Percentiles rank a stretch among this genome's conserved stretches.
These are phyloP conservation scores for Himalopsyche tibetana DNA, from an alignment of 2,888 invertebrate genomes.

Conservation along the genomic window DNA sequence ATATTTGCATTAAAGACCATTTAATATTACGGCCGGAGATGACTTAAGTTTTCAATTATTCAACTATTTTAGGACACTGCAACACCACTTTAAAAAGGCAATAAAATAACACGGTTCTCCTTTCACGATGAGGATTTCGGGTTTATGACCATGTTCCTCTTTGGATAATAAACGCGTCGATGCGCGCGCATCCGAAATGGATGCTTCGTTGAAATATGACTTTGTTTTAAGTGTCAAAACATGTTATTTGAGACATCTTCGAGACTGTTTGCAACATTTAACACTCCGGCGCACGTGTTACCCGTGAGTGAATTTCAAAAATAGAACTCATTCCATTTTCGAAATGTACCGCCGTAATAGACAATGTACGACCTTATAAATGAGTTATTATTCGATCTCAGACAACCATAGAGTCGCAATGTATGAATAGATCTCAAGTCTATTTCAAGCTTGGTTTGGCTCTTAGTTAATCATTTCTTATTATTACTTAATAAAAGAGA, in stretches of 20 bases:
- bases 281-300: conserved; percentile 44
- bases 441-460: no score
- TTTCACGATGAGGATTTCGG: conserved; percentile 27
- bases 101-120: conserved; percentile 46
- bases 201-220: conserved; percentile 58
- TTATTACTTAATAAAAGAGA: no score
- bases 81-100: conserved; percentile 19
- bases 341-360: conserved; percentile 8
- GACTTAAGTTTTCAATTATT: not conserved
- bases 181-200: conserved; percentile 44
- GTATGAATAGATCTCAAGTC: no score
- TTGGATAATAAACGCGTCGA: conserved; percentile 49
- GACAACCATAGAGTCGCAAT: no score
- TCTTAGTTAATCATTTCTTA: no score
- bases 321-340: conserved; percentile 35
- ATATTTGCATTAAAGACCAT: no score
- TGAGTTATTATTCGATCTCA: no score
- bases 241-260: conserved; percentile 54
- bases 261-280: conserved; percentile 46
- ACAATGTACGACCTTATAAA: not conserved
- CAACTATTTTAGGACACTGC: not conserved
- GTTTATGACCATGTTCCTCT: conserved; percentile 20
- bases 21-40: no score
- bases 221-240: conserved; percentile 61
- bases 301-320: conserved; percentile 33